Conservation (phyloP, 2,888 invertebrate genomes). For the Dione vanillae region DNA sequence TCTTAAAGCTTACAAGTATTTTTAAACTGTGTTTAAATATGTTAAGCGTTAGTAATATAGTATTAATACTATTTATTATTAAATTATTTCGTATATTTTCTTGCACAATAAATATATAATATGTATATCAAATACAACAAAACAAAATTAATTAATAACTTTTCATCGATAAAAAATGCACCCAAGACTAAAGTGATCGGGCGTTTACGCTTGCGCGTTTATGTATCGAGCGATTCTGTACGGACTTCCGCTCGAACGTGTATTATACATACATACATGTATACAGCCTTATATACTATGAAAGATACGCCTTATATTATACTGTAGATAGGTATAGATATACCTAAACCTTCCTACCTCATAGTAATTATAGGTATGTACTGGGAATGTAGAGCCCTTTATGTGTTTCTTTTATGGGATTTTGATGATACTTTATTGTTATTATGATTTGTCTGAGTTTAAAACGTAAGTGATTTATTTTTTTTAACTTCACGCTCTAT, state of each 20-base stretch:
- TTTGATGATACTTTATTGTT: neutral
- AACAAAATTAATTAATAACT: neutral
- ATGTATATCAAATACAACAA: neutral
- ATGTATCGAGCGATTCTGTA: constrained; percentile 66
- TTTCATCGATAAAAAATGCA: constrained; percentile 23
- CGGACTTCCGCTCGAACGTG: constrained; percentile 30
- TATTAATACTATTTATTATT: no score
- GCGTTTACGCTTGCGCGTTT: constrained; percentile 73
- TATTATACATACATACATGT: constrained; percentile 3
- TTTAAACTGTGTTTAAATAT: no score
- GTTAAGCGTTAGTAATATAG: no score
- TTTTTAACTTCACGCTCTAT: no score
- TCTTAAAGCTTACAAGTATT: no score
- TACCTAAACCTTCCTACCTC: no score
- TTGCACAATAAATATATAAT: no score
- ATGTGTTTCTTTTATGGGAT: neutral
- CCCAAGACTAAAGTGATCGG: constrained; percentile 40
- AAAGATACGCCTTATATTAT: neutral
- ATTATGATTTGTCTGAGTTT: neutral
- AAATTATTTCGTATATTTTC: no score
- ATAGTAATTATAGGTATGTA: neutral
- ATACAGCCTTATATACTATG: constrained; percentile 16
- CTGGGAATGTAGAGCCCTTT: constrained; percentile 1
- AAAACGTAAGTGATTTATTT: no score
- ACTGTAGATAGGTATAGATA: no score